Conservation (phyloP, 2,113 vertebrate species). For the Lota lota region DNA sequence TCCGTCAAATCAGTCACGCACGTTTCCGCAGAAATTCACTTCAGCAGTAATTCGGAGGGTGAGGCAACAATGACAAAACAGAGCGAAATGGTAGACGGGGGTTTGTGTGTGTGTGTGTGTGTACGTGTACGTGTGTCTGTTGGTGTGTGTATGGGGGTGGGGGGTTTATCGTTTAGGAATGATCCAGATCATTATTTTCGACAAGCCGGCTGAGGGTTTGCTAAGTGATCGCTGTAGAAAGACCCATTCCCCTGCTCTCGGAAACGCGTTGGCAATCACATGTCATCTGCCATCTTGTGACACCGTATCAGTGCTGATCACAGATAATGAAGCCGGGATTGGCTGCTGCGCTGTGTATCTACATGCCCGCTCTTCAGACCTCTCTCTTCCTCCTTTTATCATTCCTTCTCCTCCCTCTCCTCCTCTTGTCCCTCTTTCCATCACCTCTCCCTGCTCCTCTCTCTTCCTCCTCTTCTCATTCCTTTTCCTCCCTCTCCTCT, state of each 20-base stretch:
- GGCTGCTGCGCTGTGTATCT: slow-evolving; percentile 55
- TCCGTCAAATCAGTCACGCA: background rate
- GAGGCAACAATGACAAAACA: slow-evolving; percentile 23
- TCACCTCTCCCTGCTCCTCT: too few species aligned
- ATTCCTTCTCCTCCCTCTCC: background rate
- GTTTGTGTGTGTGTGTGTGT: background rate
- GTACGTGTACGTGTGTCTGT: too few species aligned
- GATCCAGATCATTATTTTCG: slow-evolving; percentile 57
- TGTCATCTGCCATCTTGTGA: slow-evolving; percentile 55
- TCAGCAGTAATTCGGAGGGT: slow-evolving; percentile 1
- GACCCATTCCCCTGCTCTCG: slow-evolving; percentile 44
- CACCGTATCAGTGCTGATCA: slow-evolving; percentile 59
- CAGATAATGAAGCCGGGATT: slow-evolving; percentile 63
- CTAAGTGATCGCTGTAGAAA: slow-evolving; percentile 37
- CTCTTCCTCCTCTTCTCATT: too few species aligned
- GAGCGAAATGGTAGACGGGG: slow-evolving; percentile 15
- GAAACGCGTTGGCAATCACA: slow-evolving; percentile 53
- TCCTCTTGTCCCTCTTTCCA: too few species aligned
- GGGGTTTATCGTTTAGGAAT: slow-evolving; percentile 35
- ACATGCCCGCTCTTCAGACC: slow-evolving; percentile 31
- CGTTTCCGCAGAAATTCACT: background rate
- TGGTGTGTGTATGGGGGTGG: too few species aligned
- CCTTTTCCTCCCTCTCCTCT: too few species aligned
- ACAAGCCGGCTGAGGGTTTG: slow-evolving; percentile 49
- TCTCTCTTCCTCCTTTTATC: slow-evolving; percentile 48